Base-by-base conservation (phyloP, 2,888 invertebrate species). In the Eristalis pertinax region DNA sequence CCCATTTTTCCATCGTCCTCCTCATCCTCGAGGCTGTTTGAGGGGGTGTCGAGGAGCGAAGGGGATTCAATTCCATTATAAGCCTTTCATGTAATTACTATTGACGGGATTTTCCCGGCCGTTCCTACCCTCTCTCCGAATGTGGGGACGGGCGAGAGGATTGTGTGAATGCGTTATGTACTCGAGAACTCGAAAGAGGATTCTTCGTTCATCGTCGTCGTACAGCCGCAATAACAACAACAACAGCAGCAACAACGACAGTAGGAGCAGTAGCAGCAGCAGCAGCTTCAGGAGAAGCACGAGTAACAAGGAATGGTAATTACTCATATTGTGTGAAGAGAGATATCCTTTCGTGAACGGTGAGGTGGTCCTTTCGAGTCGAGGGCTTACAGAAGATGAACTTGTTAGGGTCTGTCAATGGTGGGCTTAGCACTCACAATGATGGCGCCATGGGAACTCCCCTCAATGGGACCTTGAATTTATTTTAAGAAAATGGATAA, bases 11-110 rank as follows among this genome's bases (percentile, higher is more conserved):
- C 41, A 10, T 69, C 56, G 19, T 69, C 41, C 43, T 79, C 69
- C 50, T 43, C 15, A 1, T 19, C 26, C 43, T 13, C 10, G 29
- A 4, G 26, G 60, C 11, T 26, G 60, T 24, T n/a, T 69, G 19
- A 29, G 19, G 5, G 13, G 15, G 13, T 35, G 13, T 13, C 11
- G 26, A 15, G 15, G 11, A 41, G 35, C 32, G 73, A 79, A 32
- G 50, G 50, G 70, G 60, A 79, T 75, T 60, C 70, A 75, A 80
- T 80, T 80, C 69, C 74, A 84, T 84, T 80, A 75, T 56, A 75
- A 60, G 62, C 80, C 65, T 75, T 84, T 84, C 80, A 84, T 84
- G 64, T 79, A 75, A 84, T 84, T 84, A 84, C 83, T 79, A 79
- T 84, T 84, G 84, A 79, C 79, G 84, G 63, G 84, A 84, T 84